Evolutionary conservation across 1,140 invertebrate species (phyloP).

Genomic region (Conus betulinus): DNA sequence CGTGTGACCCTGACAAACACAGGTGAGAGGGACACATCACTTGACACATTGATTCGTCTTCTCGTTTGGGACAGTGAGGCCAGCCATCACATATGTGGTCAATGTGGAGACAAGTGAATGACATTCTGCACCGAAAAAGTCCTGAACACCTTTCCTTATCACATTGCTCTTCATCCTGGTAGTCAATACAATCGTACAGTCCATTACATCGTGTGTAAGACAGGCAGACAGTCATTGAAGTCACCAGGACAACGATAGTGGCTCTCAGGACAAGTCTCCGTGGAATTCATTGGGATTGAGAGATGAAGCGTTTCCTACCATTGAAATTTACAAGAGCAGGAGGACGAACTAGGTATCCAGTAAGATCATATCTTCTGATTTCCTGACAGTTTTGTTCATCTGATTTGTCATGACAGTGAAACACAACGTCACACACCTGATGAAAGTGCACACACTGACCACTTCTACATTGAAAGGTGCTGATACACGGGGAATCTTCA

Average conservation of each 20-base stretch:
- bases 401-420: slow-evolving; percentile 18
- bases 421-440: neutral
- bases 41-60: slow-evolving; percentile 39
- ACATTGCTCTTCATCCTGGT: slow-evolving; percentile 15
- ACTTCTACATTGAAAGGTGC: neutral
- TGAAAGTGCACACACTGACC: neutral
- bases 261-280: neutral
- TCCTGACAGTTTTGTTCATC: neutral
- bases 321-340: slow-evolving; percentile 4
- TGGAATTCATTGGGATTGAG: too few relatives aligned
- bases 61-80: slow-evolving; percentile 35
- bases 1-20: slow-evolving; percentile 22
- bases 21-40: slow-evolving; percentile 46
- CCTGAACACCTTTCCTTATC: slow-evolving; percentile 32
- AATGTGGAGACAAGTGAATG: too few relatives aligned
- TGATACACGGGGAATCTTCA: neutral
- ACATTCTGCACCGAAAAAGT: slow-evolving; percentile 14
- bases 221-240: neutral
- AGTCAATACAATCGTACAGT: neutral
- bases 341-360: neutral
- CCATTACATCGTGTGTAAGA: slow-evolving; percentile 21
- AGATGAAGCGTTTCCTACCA: neutral
- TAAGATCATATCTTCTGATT: too few relatives aligned
- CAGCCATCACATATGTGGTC: slow-evolving; percentile 14
- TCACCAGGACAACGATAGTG: slow-evolving; percentile 11